phyloP scores from a whole-genome alignment of 2,797 vertebrate species.

The Brachyrhaphis roseni region DNA sequence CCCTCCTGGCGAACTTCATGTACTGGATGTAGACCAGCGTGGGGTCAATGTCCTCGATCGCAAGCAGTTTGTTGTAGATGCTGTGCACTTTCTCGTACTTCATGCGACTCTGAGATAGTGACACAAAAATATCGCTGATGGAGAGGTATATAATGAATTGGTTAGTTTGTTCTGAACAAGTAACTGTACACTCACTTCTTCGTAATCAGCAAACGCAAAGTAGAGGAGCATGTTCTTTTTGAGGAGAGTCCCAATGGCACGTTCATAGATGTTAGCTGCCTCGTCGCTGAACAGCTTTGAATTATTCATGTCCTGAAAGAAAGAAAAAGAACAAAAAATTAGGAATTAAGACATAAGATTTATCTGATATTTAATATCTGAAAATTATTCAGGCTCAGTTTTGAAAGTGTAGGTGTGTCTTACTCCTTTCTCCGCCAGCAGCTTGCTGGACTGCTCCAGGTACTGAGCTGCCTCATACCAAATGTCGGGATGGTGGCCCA shows the following conservation, averaged over 20 bases:
- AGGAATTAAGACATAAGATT: neutral
- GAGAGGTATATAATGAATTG: rapidly evolving
- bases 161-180: neutral
- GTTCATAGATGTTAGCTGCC: slow-evolving; percentile 99
- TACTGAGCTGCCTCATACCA: slow-evolving; percentile 99
- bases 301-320: slow-evolving; percentile 96
- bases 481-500: slow-evolving; percentile 97
- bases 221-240: slow-evolving; percentile 99
- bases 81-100: slow-evolving; percentile 98
- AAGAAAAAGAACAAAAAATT: no score
- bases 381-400: neutral
- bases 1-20: slow-evolving; percentile 98
- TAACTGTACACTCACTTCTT: slow-evolving; percentile 86
- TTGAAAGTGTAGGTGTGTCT: slow-evolving; percentile 43
- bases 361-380: neutral
- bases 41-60: slow-evolving; percentile 78
- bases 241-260: slow-evolving; percentile 96
- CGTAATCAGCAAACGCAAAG: slow-evolving; percentile 98
- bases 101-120: slow-evolving; percentile 90
- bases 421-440: slow-evolving; percentile 98
- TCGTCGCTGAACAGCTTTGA: slow-evolving; percentile 98
- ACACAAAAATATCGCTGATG: neutral
- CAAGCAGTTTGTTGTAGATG: slow-evolving; percentile 91
- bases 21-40: slow-evolving; percentile 97
- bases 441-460: slow-evolving; percentile 97